Conservation (phyloP, 2,113 vertebrate genomes). For the Gavialis gangeticus region DNA sequence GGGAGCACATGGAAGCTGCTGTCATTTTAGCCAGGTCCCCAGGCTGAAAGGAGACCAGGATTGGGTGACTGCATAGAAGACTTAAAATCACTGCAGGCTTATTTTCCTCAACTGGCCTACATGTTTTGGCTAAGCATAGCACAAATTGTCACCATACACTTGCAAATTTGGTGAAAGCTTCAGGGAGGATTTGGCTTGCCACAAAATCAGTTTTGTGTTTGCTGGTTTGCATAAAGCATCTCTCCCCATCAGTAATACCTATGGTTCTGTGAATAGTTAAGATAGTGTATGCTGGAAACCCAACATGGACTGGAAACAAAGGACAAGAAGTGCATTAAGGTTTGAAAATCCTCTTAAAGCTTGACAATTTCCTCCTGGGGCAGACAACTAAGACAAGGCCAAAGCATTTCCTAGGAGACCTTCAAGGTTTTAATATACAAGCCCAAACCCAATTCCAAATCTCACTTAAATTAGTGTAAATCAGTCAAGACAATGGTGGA, state of each 20-base stretch:
- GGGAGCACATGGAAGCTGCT: neutral
- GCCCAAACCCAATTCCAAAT: neutral
- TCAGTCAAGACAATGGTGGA: conserved; percentile 32
- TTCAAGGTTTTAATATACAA: neutral
- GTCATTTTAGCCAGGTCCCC: neutral
- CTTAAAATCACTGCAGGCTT: too few species aligned
- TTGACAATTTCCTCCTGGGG: neutral
- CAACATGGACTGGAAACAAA: neutral
- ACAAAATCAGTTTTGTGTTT: neutral
- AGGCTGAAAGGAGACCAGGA: neutral
- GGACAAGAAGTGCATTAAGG: neutral
- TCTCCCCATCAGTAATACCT: neutral
- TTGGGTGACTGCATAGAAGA: neutral
- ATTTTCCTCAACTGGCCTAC: too few species aligned
- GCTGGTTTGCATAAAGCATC: neutral
- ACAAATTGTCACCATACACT: neutral
- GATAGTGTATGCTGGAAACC: neutral
- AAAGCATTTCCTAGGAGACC: neutral
- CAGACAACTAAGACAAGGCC: neutral
- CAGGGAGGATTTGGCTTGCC: neutral
- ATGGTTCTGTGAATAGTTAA: neutral
- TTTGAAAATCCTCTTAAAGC: neutral
- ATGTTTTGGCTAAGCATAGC: too few species aligned
- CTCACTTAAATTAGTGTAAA: conserved; percentile 1
- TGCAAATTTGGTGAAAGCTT: neutral